Evolutionary conservation across 2,888 invertebrate genomes (phyloP), one percentile per base, ranked within the genome.

Genomic region (Aporophyla lueneburgensis): DNA sequence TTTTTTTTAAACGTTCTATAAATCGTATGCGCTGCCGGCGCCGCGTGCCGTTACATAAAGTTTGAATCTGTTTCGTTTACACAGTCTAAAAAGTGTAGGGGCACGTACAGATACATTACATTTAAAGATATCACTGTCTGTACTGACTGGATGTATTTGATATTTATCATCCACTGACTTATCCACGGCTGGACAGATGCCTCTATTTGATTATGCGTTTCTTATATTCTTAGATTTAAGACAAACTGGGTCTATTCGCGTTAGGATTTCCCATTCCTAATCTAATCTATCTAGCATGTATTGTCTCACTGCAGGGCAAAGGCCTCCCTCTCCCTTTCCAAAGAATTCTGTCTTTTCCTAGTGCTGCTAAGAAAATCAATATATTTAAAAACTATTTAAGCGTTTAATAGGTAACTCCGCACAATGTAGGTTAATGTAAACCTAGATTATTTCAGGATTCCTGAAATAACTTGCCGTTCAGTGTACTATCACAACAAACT

Each of bases 401-500:
- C 7, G 21, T 53, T n/a, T 21, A 46, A 43, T n/a, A 51, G 6
- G 24, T 71, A 54, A 12, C 14, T 56, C 10, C 12, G n/a, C 16
- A 56, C 62, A 21, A 46, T 61, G 16, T 58, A 40, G 4, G 49
- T 62, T 62, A 53, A 51, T 53, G 40, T 51, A 58, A 62, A 51
- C 46, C 14, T 63, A 43, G 61, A 54, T 56, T 21, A 65, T 68
- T 81, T 68, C 16, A 56, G 51, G 33, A 69, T 74, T 71, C 59
- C 40, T 71, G 56, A 61, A 74, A 80, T 74, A 68, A 65, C 27
- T 68, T 12, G 12, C 14, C 33, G 51, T 46, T 33, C 46, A 56
- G 40, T 51, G 67, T 63, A 53, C 59, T 78, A 75, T 69, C 72
- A 68, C 24, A 81, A 76, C 62, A 79, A 75, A 81, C 54, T 61